phyloP scores from a whole-genome alignment of 2,797 vertebrate species.

The Coccyzus lansbergi region DNA sequence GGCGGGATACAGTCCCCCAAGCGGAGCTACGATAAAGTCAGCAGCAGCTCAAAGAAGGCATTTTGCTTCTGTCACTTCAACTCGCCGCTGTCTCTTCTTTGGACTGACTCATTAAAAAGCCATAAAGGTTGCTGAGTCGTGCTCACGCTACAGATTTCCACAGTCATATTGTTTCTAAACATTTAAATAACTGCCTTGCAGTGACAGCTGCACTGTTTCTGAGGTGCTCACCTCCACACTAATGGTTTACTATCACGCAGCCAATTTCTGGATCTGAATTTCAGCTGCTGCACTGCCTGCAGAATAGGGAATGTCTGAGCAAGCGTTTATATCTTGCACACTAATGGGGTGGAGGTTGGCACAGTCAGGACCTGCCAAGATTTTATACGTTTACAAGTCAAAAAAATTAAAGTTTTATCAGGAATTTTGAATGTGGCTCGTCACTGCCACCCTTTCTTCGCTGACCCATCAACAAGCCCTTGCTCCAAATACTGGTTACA shows the following conservation, averaged over 20 bases:
- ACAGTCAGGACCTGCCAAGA: not conserved
- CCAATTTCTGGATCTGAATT: not conserved
- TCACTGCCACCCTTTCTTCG: not conserved
- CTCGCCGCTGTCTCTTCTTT: not conserved
- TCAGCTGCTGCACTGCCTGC: not conserved
- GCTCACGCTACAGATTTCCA: not conserved
- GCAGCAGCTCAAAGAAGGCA: not conserved
- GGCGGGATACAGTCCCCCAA: not conserved
- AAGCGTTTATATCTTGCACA: not conserved
- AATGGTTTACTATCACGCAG: not conserved
- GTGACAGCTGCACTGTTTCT: not conserved
- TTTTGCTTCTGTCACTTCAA: not conserved
- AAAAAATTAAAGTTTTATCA: not conserved
- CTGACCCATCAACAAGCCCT: not conserved
- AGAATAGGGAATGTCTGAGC: not conserved
- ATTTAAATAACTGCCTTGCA: not conserved
- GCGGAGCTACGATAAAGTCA: not conserved
- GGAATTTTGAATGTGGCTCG: not conserved
- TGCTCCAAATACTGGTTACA: fast-evolving
- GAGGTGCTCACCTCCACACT: not conserved
- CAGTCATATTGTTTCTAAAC: not conserved
- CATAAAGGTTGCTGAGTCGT: not conserved
- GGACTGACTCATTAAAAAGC: not conserved
- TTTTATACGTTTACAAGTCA: not conserved
- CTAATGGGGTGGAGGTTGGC: not conserved